Percentiles rank a stretch among this genome's conserved stretches.
These are phyloP conservation scores for Danaus melanippus DNA, from an alignment of 1,140 invertebrate species.

Conservation along the genomic window DNA sequence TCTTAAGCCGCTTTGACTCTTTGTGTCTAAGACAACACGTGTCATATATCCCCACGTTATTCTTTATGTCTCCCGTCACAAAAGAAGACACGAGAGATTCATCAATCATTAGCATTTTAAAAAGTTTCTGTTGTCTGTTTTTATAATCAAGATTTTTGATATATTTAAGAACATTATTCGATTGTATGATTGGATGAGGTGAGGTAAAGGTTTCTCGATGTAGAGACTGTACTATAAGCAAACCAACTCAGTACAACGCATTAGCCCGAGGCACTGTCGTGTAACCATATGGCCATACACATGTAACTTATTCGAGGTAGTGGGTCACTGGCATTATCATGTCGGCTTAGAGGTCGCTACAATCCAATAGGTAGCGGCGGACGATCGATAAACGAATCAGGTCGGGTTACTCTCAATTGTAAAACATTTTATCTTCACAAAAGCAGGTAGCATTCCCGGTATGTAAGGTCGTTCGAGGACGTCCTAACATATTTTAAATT, in stretches of 20 bases:
- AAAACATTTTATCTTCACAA: constrained; percentile 41
- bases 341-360: constrained; percentile 38
- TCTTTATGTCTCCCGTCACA: constrained; percentile 23
- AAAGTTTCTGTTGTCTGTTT: too few relatives aligned
- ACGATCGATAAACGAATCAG: constrained; percentile 47
- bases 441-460: constrained; percentile 60
- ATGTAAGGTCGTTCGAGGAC: constrained; percentile 39
- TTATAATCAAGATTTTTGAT: too few relatives aligned
- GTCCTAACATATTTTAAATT: constrained; percentile 30
- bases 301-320: constrained; percentile 23
- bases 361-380: constrained; percentile 24
- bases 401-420: constrained; percentile 47
- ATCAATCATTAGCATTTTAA: too few relatives aligned
- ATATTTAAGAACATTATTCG: too few relatives aligned
- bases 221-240: too few relatives aligned
- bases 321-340: constrained; percentile 42
- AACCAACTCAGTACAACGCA: too few relatives aligned
- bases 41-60: constrained; percentile 27
- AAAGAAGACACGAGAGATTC: constrained; percentile 4
- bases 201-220: too few relatives aligned
- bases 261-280: too few relatives aligned
- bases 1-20: constrained; percentile 36
- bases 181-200: too few relatives aligned
- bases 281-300: constrained; percentile 24
- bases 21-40: constrained; percentile 21